These are phyloP conservation scores for Hymenochirus boettgeri DNA, from an alignment of 2,113 vertebrate species.

Conservation along the genomic window DNA sequence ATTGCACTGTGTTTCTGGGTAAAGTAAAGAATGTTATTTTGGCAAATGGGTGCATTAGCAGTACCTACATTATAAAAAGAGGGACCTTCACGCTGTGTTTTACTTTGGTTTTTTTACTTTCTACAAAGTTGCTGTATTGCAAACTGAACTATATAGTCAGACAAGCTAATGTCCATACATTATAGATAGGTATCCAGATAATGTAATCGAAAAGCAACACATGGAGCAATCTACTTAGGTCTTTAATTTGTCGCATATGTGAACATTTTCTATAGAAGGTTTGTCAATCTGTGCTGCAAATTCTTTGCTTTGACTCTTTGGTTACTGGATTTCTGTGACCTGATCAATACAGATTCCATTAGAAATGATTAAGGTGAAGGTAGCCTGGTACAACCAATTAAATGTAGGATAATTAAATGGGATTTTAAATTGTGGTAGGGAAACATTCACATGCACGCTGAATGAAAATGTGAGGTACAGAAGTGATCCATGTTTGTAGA, in stretches of 20 bases:
- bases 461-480: conserved; percentile 21
- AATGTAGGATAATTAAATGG: conserved; percentile 42
- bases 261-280: neutral
- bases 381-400: conserved; percentile 44
- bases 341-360: conserved; percentile 39
- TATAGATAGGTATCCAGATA: neutral
- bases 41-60: no score
- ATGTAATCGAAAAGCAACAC: conserved; percentile 5
- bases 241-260: conserved; percentile 24
- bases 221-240: conserved; percentile 10
- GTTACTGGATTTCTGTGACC: neutral
- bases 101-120: no score
- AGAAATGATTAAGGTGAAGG: conserved; percentile 40
- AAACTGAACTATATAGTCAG: neutral
- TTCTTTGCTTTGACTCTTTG: conserved; percentile 30
- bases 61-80: no score
- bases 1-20: no score
- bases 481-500: conserved; percentile 18
- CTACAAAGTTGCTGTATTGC: no score
- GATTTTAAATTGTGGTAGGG: conserved; percentile 17
- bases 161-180: neutral
- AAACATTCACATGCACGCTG: conserved; percentile 19
- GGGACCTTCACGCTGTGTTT: no score
- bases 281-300: conserved; percentile 19
- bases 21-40: no score